Evolutionary conservation across 2,113 vertebrate species (phyloP).

Genomic region (Erythrocercus mccallii): DNA sequence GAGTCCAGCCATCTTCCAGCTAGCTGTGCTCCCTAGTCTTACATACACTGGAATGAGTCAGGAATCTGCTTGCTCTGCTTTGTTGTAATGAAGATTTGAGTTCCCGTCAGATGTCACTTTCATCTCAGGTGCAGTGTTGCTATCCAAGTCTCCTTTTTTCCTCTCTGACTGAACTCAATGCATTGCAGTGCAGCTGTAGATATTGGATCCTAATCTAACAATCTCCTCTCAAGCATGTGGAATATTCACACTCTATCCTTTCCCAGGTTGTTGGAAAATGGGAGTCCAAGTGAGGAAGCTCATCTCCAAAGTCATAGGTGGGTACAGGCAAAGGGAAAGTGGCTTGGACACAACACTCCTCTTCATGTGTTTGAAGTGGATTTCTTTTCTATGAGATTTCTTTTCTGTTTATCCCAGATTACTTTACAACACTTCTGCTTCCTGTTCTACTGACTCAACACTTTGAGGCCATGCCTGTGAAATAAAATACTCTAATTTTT

Average conservation of each 20-base stretch:
- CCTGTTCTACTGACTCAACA: not conserved
- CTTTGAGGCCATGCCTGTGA: not conserved
- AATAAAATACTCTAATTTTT: constrained; percentile 10
- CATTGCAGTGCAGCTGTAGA: not conserved
- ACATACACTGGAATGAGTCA: rapidly evolving
- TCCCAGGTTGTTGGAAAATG: rapidly evolving
- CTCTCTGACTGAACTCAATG: not conserved
- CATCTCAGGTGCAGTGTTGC: not conserved
- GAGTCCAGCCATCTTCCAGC: not conserved
- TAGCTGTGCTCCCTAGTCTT: not conserved
- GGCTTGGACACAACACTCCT: not conserved
- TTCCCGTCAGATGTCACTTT: not conserved
- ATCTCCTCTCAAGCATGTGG: not conserved
- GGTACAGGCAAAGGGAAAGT: not conserved
- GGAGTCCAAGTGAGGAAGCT: not conserved
- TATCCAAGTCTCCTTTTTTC: not conserved
- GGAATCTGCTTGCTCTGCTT: not conserved
- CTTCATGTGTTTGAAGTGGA: not conserved
- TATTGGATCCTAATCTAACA: not conserved
- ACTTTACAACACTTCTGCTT: not conserved
- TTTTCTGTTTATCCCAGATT: not conserved
- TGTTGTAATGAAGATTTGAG: not conserved
- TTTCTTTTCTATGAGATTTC: constrained; percentile 1
- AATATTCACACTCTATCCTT: not conserved
- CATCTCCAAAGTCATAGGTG: not conserved